These are phyloP conservation scores for Himantopus leucocephalus DNA, from an alignment of 2,113 vertebrate species.

Conservation along the genomic window DNA sequence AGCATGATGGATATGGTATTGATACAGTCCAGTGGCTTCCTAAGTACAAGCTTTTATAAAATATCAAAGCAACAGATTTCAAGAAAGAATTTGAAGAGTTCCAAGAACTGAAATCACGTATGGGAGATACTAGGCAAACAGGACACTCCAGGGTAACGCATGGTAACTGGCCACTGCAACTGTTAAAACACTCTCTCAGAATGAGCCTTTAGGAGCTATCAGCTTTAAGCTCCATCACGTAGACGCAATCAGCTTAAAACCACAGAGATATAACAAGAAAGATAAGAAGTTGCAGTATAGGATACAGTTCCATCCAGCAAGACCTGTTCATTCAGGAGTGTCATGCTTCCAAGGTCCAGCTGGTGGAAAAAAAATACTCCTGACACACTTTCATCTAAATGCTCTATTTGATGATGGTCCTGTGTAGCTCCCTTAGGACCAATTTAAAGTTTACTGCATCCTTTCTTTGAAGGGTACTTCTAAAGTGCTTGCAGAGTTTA, in stretches of 20 bases:
- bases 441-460: constrained; percentile 10
- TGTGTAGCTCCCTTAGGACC: neutral
- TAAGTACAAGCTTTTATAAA: neutral
- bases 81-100: neutral
- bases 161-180: neutral
- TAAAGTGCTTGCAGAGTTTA: neutral
- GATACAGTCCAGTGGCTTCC: neutral
- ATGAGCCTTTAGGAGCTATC: neutral
- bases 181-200: neutral
- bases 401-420: neutral
- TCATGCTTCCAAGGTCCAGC: neutral
- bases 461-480: neutral
- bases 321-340: neutral
- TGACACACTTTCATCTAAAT: neutral
- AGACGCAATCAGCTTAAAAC: neutral
- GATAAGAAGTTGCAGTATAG: neutral
- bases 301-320: neutral
- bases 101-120: accelerated
- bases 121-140: neutral
- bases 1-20: accelerated
- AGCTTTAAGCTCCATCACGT: neutral
- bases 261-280: neutral
- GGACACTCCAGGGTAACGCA: accelerated
- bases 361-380: neutral
- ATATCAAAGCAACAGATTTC: neutral